These are phyloP conservation scores for Mylabris sibirica DNA, from an alignment of 2,888 invertebrate species.

Conservation along the genomic window DNA sequence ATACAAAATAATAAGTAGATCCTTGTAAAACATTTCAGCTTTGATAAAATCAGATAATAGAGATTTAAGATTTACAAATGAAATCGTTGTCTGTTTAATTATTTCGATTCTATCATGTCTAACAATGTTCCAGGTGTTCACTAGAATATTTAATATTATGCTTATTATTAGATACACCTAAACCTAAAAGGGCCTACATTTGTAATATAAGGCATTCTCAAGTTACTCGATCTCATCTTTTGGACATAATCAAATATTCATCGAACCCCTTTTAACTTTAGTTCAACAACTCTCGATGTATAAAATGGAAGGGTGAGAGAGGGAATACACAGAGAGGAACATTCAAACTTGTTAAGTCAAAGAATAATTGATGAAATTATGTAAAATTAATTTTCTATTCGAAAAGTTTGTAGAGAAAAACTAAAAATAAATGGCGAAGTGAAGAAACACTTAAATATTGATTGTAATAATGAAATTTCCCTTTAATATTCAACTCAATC, in stretches of 20 bases:
- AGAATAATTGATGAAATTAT: conserved; percentile 4
- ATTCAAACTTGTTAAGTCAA: neutral
- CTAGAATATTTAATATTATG: neutral
- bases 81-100: neutral
- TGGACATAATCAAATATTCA: conserved; percentile 2
- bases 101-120: neutral
- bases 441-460: neutral
- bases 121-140: neutral
- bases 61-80: neutral
- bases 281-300: neutral
- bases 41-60: neutral
- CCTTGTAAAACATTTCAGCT: neutral
- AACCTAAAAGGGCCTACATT: neutral
- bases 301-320: too few relatives aligned
- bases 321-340: neutral
- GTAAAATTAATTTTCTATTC: conserved; percentile 6
- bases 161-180: neutral
- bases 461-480: neutral
- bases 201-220: neutral
- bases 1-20: too few relatives aligned
- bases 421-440: neutral
- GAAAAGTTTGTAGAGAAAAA: neutral
- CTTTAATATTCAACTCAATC: neutral
- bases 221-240: neutral
- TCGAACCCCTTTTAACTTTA: neutral